phyloP scores from a whole-genome alignment of 2,113 vertebrate species.

The Nyctereutes procyonoides region DNA sequence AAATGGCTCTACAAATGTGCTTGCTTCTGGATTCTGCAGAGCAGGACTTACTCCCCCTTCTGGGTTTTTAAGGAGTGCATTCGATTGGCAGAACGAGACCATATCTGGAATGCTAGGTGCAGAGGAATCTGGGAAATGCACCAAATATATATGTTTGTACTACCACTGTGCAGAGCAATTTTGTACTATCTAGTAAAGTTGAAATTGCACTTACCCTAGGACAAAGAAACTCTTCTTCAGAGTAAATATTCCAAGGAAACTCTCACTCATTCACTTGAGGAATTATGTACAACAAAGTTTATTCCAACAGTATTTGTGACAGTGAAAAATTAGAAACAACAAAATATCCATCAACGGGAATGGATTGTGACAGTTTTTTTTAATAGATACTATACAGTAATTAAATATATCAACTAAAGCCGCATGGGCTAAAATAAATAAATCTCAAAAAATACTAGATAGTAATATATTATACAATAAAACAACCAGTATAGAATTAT shows the following conservation, averaged over 20 bases:
- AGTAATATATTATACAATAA: background rate
- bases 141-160: background rate
- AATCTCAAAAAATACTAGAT: background rate
- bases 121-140: background rate
- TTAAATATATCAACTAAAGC: background rate
- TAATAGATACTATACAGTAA: background rate
- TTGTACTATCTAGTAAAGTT: background rate
- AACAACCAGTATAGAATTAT: background rate
- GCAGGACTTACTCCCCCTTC: background rate
- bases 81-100: background rate
- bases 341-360: background rate
- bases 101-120: background rate
- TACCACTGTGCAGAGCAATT: background rate
- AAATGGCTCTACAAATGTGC: background rate
- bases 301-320: background rate
- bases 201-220: background rate
- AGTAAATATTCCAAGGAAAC: background rate
- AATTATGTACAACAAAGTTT: background rate
- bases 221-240: background rate
- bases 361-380: background rate
- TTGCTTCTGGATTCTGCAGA: background rate
- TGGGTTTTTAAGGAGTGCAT: background rate
- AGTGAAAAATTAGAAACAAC: background rate
- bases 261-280: background rate
- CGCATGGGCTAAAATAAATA: background rate